phyloP scores from a whole-genome alignment of 2,888 invertebrate genomes.

The Nemotelus nigrinus region DNA sequence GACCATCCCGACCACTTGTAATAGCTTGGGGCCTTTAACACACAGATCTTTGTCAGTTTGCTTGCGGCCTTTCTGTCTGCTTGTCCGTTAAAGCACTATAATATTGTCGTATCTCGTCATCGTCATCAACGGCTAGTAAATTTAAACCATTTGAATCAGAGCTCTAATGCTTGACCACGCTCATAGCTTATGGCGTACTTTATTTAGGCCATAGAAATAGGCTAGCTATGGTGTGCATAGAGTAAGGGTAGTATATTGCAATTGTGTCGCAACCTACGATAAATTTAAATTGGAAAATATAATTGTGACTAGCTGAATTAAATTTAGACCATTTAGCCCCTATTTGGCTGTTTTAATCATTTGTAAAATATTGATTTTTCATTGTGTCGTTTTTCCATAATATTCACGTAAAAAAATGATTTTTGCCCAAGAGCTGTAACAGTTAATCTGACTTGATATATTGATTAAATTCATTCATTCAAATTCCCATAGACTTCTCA shows the following conservation, averaged over 20 bases:
- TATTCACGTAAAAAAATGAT: too few relatives aligned
- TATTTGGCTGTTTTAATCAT: too few relatives aligned
- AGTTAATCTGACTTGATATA: too few relatives aligned
- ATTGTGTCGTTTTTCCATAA: too few relatives aligned
- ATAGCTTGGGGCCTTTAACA: background rate
- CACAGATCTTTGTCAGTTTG: too few relatives aligned
- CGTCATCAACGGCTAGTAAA: background rate
- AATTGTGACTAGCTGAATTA: background rate
- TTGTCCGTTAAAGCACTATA: background rate
- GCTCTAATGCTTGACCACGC: conserved; percentile 4
- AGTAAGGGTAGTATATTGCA: background rate
- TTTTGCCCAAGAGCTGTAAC: too few relatives aligned
- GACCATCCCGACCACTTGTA: background rate
- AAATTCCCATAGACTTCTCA: too few relatives aligned
- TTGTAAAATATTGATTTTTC: too few relatives aligned
- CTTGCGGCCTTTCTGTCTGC: background rate
- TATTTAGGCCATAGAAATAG: background rate
- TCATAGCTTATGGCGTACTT: background rate
- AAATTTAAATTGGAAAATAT: conserved; percentile 23
- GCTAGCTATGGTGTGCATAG: background rate
- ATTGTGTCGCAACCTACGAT: background rate
- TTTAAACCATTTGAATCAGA: conserved; percentile 30
- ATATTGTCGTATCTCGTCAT: background rate
- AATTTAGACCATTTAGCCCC: background rate
- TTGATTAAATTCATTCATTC: too few relatives aligned